Percentiles rank a stretch among this genome's conserved stretches.
Evolutionary conservation across 2,888 invertebrate genomes (phyloP).

Genomic region (Willowsia nigromaculata): DNA sequence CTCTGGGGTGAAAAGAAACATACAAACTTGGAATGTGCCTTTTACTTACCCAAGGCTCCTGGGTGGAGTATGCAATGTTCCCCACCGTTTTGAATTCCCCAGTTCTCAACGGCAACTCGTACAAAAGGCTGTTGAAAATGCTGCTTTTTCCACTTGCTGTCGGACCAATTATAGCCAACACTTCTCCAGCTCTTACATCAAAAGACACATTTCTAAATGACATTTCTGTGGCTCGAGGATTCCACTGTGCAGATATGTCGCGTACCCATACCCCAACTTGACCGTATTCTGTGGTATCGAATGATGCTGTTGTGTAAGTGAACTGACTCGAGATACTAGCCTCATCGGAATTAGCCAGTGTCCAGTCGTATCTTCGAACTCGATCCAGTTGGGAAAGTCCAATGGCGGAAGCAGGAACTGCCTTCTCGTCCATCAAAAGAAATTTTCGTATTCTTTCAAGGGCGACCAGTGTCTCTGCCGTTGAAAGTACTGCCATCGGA

Average conservation of each 20-base stretch:
- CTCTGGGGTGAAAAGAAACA: too few species aligned
- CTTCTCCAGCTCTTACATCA: constrained; percentile 82
- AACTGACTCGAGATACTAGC: not conserved
- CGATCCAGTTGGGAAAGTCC: not conserved
- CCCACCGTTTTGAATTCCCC: constrained; percentile 81
- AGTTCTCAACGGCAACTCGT: constrained; percentile 80
- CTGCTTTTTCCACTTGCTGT: constrained; percentile 77
- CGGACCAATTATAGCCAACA: constrained; percentile 76
- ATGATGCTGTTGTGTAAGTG: constrained; percentile 3
- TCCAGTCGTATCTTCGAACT: constrained; percentile 27
- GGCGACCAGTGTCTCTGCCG: constrained; percentile 89
- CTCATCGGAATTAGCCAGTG: not conserved
- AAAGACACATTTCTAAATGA: constrained; percentile 86
- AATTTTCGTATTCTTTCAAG: constrained; percentile 83
- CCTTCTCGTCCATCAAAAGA: constrained; percentile 46
- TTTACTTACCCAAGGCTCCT: constrained; percentile 84
- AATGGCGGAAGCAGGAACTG: not conserved
- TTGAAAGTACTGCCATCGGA: constrained; percentile 90
- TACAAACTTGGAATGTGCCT: too few species aligned
- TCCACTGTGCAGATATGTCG: constrained; percentile 78
- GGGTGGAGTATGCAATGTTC: constrained; percentile 80
- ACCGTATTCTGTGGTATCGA: not conserved
- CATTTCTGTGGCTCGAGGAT: constrained; percentile 80
- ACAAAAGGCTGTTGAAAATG: constrained; percentile 82
- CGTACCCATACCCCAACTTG: constrained; percentile 55